phyloP scores from a whole-genome alignment of 1,140 invertebrate genomes.

The Heterodera schachtii region DNA sequence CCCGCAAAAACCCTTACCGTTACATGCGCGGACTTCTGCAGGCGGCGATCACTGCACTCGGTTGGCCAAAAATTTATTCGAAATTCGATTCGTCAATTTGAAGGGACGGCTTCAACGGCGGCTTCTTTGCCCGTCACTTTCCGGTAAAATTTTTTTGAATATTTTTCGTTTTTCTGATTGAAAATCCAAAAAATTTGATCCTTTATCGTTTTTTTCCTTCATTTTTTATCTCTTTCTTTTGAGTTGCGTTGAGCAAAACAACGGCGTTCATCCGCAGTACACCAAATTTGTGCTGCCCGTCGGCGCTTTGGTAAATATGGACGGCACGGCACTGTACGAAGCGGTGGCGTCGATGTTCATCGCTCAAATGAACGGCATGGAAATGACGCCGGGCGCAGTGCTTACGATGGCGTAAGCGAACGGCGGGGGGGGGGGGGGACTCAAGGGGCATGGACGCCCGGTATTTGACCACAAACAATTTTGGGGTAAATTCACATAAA shows the following conservation, averaged over 20 bases:
- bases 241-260: constrained; percentile 70
- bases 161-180: not conserved
- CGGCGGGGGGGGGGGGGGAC: too few species aligned
- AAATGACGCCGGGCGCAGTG: constrained; percentile 70
- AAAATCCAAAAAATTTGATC: too few species aligned
- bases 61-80: constrained; percentile 69
- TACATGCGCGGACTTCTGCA: constrained; percentile 82
- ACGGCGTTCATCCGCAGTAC: constrained; percentile 71
- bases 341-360: constrained; percentile 70
- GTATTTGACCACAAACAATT: too few species aligned
- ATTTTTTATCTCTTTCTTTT: constrained; percentile 47
- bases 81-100: not conserved
- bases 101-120: constrained; percentile 72
- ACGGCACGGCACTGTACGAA: constrained; percentile 70
- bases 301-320: constrained; percentile 69
- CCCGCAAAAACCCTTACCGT: constrained; percentile 78
- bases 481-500: too few species aligned
- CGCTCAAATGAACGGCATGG: constrained; percentile 73
- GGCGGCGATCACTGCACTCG: constrained; percentile 85
- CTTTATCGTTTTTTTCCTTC: not conserved
- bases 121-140: constrained; percentile 92
- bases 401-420: constrained; percentile 82
- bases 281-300: constrained; percentile 93
- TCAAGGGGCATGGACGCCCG: too few species aligned
- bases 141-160: constrained; percentile 30